phyloP scores from a whole-genome alignment of 2,888 invertebrate species.

The Erebia ligea region DNA sequence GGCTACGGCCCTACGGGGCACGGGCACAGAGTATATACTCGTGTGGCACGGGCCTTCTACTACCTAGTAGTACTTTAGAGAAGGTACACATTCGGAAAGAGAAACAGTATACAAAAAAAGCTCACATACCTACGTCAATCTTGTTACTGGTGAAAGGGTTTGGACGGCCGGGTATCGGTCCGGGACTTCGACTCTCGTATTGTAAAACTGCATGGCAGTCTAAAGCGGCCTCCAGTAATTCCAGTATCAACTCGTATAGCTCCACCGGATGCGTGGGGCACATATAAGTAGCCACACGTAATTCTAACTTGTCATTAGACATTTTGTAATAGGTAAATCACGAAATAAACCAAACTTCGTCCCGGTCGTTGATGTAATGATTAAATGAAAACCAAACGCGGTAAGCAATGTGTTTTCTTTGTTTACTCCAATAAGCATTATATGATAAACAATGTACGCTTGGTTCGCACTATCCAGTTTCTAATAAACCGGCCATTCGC shows the following conservation, averaged over 20 bases:
- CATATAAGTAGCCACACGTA: conserved; percentile 84
- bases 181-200: conserved; percentile 84
- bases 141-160: conserved; percentile 82
- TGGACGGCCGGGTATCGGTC: conserved; percentile 72
- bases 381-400: conserved; percentile 23
- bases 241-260: conserved; percentile 81
- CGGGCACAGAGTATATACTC: no score
- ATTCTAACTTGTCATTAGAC: conserved; percentile 61
- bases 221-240: conserved; percentile 79
- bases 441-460: conserved; percentile 33
- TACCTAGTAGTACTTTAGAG: no score
- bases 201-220: conserved; percentile 77
- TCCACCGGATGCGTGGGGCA: conserved; percentile 85
- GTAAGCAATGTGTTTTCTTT: conserved; percentile 6
- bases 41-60: no score
- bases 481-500: conserved; percentile 33
- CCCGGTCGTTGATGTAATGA: conserved; percentile 10
- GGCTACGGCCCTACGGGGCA: no score
- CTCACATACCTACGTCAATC: conserved; percentile 81
- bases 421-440: conserved; percentile 28
- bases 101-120: conserved; percentile 3
- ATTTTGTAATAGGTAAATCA: conserved; percentile 48
- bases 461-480: conserved; percentile 35
- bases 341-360: not conserved
- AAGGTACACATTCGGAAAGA: no score